phyloP scores from a whole-genome alignment of 2,888 invertebrate genomes.

The Xestia xanthographa region DNA sequence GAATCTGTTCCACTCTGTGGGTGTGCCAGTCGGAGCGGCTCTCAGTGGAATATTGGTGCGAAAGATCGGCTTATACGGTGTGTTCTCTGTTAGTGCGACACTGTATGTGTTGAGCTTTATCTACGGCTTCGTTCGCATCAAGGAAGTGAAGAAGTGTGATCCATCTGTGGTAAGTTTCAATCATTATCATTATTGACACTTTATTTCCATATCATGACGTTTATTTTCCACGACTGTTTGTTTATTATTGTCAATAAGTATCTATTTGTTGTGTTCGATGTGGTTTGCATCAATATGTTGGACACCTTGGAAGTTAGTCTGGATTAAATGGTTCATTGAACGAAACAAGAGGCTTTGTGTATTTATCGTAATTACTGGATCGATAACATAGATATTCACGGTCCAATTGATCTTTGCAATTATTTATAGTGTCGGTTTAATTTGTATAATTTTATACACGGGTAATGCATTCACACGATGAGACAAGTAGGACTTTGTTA shows the following conservation, averaged over 20 bases:
- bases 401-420: slow-evolving; percentile 69
- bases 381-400: slow-evolving; percentile 71
- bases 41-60: slow-evolving; percentile 94
- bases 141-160: slow-evolving; percentile 91
- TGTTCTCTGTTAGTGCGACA: slow-evolving; percentile 94
- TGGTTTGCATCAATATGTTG: slow-evolving; percentile 45
- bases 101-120: slow-evolving; percentile 94
- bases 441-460: slow-evolving; percentile 48
- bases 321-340: slow-evolving; percentile 77
- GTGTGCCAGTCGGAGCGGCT: slow-evolving; percentile 97
- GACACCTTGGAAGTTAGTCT: slow-evolving; percentile 64
- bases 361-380: slow-evolving; percentile 71
- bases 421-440: slow-evolving; percentile 70
- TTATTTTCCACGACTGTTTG: slow-evolving; percentile 23
- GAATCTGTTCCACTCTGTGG: slow-evolving; percentile 96
- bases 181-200: slow-evolving; percentile 32
- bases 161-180: slow-evolving; percentile 79
- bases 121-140: slow-evolving; percentile 93
- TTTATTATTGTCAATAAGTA: slow-evolving; percentile 10
- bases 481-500: slow-evolving; percentile 51
- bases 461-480: slow-evolving; percentile 45
- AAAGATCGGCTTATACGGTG: slow-evolving; percentile 95
- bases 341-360: slow-evolving; percentile 73
- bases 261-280: slow-evolving; percentile 38
- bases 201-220: slow-evolving; percentile 45